Base-by-base conservation (phyloP, 1,140 invertebrate species). In the Latrodectus geometricus region DNA sequence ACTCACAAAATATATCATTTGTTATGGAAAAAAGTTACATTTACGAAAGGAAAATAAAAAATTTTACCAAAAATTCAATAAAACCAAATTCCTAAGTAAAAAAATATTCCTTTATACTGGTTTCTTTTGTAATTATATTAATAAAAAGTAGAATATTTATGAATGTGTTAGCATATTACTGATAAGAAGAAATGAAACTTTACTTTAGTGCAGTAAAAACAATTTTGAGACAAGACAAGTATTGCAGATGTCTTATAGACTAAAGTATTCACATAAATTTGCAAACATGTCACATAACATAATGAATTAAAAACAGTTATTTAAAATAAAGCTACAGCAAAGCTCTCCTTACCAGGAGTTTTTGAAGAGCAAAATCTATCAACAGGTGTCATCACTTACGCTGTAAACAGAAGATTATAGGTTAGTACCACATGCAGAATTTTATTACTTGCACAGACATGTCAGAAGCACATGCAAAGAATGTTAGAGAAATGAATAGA, bases 281-380 rank as follows among this genome's bases (percentile, higher is more conserved):
- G 21, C 11, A n/a, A 70, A 20, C 20, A 70, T n/a, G 68, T n/a
- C 20, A 70, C 21, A 11, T 21, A 23, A 21, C 9, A 70, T n/a
- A 70, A 17, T 21, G 4, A 20, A n/a, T 20, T n/a, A 11, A 70
- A 11, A 70, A 20, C 11, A 20, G 11, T 17, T n/a, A 11, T 11
- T 20, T 3, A 11, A 70, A 70, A 15, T n/a, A 11, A 20, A 11
- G 15, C 11, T 20, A 70, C 15, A 70, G 68, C 21, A 76, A 68
- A 49, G 82, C 82, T 76, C 82, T 76, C 82, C 74, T 86, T 86
- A 86, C 83, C 83, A 76, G 68, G 75, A 56, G 52, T 72, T 54
- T 84, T 84, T 65, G 17, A 50, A 68, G 23, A 70, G 50, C 75
- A 70, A 77, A 48, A 17, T 17, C 54, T 61, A 61, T 61, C 54